Base-by-base conservation (phyloP, 2,797 vertebrate genomes). In the Pipistrellus nathusii region DNA sequence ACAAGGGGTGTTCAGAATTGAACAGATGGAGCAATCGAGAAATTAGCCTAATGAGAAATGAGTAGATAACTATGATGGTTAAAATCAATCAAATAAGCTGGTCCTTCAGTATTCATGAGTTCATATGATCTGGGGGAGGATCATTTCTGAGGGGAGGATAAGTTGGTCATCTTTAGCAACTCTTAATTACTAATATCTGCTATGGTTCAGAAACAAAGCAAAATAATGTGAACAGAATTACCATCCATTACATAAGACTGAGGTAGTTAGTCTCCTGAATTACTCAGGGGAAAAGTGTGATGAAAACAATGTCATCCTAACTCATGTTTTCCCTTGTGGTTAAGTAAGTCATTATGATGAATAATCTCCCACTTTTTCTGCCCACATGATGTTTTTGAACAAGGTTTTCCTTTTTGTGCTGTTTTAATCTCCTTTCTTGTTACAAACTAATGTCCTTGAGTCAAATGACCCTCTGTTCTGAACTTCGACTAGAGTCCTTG, bases 211-310 rank as follows among this genome's bases (percentile, higher is more conserved):
- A 51, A 83, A 83, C 3, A 85, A 94, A 93, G 53, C 66, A 92
- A 85, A 91, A 85, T 18, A 44, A 3, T n/a, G 11, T 53, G 64
- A 94, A 88, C 73, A 90, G 44, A 92, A 95, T 96, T 96, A 85
- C 95, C 90, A 32, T 91, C 85, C 44, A 0, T 97, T 97, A 95
- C 94, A n/a, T 95, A 96, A 97, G 96, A 92, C 81, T 30, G 11
- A 76, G 71, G 51, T 23, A 32, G 62, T 80, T 23, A 32, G 57
- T 68, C 35, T 94, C 81, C 46, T 46, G 53, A 30, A 88, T 83
- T 93, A 78, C 94, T 91, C 55, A 38, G 59, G 83, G 91, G 51
- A 84, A 32, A 72, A 62, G 7, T 85, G 77, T 86, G 85, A 96
- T 95, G 75, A 90, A 97, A 97, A 94, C 48, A 93, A 68, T 90